Percentiles rank a stretch among this genome's conserved stretches.
Evolutionary conservation across 2,888 invertebrate genomes (phyloP).

Genomic region (Plebejus argus): DNA sequence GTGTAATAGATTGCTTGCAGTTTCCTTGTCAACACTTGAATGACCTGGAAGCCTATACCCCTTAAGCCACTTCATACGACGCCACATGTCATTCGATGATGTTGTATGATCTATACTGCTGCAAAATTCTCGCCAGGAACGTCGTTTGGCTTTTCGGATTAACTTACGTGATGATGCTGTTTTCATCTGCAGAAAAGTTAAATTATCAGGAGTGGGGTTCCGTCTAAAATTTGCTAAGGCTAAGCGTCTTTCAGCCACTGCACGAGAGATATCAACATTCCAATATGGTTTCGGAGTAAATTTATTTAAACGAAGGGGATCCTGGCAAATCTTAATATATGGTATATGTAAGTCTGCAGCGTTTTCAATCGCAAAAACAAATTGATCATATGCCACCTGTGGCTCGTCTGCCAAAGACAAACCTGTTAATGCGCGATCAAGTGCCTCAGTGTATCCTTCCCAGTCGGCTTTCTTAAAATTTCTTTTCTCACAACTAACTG

Average conservation of each 20-base stretch:
- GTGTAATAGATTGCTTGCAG: constrained; percentile 32
- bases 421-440: not conserved
- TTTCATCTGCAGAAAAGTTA: constrained; percentile 34
- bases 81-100: constrained; percentile 40
- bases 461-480: constrained; percentile 36
- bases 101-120: constrained; percentile 34
- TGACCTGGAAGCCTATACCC: constrained; percentile 1
- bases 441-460: not conserved
- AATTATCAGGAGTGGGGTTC: constrained; percentile 43
- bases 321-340: constrained; percentile 26
- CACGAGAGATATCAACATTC: constrained; percentile 42
- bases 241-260: constrained; percentile 40
- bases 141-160: constrained; percentile 36
- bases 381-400: not conserved
- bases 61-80: constrained; percentile 41
- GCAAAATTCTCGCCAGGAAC: constrained; percentile 41
- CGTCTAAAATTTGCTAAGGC: constrained; percentile 43
- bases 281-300: constrained; percentile 46
- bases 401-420: not conserved
- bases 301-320: constrained; percentile 29
- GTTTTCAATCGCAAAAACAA: not conserved
- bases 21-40: constrained; percentile 32
- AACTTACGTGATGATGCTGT: constrained; percentile 33
- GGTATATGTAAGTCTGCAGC: constrained; percentile 37
- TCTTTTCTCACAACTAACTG: not conserved